Evolutionary conservation across 1,140 invertebrate species (phyloP).

Genomic region (Meloidogyne floridensis): DNA sequence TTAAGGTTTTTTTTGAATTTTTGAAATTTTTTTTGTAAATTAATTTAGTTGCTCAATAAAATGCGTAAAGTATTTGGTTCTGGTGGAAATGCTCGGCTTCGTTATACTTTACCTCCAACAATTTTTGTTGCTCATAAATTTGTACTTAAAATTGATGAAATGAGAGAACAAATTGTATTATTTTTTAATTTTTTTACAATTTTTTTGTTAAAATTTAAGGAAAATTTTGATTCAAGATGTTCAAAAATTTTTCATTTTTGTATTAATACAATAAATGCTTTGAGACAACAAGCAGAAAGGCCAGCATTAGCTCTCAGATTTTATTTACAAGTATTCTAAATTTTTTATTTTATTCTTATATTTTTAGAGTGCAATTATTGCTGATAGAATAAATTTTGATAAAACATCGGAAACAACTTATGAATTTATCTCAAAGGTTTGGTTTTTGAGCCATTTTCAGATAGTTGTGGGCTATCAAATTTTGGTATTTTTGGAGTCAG

Average conservation of each 20-base stretch:
- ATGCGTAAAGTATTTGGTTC: slow-evolving; percentile 84
- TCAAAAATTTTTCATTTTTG: slow-evolving; percentile 97
- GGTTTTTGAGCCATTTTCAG: background rate
- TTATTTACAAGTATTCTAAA: slow-evolving; percentile 83
- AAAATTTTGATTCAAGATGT: slow-evolving; percentile 95
- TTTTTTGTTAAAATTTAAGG: slow-evolving; percentile 41
- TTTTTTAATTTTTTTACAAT: background rate
- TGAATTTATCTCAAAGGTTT: slow-evolving; percentile 91
- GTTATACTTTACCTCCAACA: slow-evolving; percentile 90
- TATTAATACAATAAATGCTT: slow-evolving; percentile 85
- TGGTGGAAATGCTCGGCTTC: slow-evolving; percentile 83
- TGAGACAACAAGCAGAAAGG: slow-evolving; percentile 82
- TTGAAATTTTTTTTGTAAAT: slow-evolving; percentile 24
- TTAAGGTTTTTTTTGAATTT: slow-evolving; percentile 66
- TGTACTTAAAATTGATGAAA: slow-evolving; percentile 79
- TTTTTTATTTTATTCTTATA: slow-evolving; percentile 17
- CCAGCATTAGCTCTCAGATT: slow-evolving; percentile 87
- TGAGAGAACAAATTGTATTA: slow-evolving; percentile 74
- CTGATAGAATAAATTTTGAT: slow-evolving; percentile 86
- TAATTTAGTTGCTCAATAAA: slow-evolving; percentile 70
- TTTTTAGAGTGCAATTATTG: slow-evolving; percentile 87
- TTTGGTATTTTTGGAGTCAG: too few relatives aligned
- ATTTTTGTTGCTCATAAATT: slow-evolving; percentile 86
- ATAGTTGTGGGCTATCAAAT: too few relatives aligned
- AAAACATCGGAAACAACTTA: slow-evolving; percentile 95